phyloP scores from a whole-genome alignment of 2,113 vertebrate species.

The Sinocyclocheilus grahami region DNA sequence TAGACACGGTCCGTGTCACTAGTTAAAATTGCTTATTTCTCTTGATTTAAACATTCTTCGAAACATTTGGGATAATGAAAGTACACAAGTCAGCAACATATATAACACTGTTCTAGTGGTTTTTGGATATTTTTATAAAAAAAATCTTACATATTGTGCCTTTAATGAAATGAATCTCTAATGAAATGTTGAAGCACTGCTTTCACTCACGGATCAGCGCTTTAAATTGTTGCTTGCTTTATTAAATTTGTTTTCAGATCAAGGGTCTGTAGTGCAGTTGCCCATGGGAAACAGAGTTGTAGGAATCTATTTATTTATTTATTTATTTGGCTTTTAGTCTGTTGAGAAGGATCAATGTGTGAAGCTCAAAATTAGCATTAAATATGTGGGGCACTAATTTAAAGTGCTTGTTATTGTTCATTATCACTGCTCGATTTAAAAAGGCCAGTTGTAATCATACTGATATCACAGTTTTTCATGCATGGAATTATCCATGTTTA shows the following conservation, averaged over 20 bases:
- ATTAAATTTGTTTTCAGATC: conserved; percentile 9
- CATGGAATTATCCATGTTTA: conserved; percentile 27
- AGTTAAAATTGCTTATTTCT: no score
- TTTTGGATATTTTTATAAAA: no score
- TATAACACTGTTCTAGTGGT: no score
- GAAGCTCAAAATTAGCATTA: neutral
- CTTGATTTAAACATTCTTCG: no score
- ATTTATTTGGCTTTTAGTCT: neutral
- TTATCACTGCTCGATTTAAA: neutral
- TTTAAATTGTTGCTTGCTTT: conserved; percentile 10
- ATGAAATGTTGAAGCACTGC: neutral
- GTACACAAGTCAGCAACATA: no score
- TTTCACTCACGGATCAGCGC: neutral
- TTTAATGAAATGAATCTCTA: neutral
- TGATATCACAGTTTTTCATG: neutral
- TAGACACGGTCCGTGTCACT: no score
- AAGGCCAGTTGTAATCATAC: neutral
- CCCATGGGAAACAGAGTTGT: neutral
- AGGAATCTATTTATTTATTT: neutral
- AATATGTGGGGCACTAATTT: neutral
- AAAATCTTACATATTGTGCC: no score
- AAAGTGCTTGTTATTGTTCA: neutral
- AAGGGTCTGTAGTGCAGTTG: neutral
- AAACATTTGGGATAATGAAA: no score
- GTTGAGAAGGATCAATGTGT: neutral